Evolutionary conservation across 2,113 vertebrate genomes (phyloP), one percentile per base, ranked within the genome.

Genomic region (Cheirogaleus medius): DNA sequence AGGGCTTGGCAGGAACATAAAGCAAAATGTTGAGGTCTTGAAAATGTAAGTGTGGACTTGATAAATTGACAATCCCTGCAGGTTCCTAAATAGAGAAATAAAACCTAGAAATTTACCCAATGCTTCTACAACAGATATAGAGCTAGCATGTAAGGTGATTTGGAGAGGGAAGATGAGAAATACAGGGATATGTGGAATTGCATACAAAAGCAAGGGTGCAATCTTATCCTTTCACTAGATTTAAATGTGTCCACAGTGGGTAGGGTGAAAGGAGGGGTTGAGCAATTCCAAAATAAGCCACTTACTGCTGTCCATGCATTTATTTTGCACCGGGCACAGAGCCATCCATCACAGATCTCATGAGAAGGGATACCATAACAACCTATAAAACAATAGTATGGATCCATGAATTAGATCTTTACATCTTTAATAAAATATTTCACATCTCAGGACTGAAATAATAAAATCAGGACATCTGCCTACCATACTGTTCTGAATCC

Each of bases 351-450:
- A 37, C 84, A 96, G 94, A 99, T 98, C 92, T 99, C 99, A 39
- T 99, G 98, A 95, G 99, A 98, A 95, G 99, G 98, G 90, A 99
- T 98, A 83, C 99, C 99, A 81, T 99, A 99, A 98, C 99, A 99
- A 99, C 99, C 99, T 99, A 97, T 42, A 98, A 98, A 98, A 95
- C 71, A 97, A 97, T 12, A 81, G 52, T 25, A 92, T 58, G 34
- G 18, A 98, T 94, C 87, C 95, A 97, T 71, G 34, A 68, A 97
- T 97, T 97, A 97, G 68, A 25, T 47, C 34, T 98, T 82, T 77
- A 4, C 18, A 97, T 94, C 34, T 93, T 63, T 93, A 90, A 90
- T 93, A 90, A 90, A 96, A 81, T 64, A 90, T 87, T 89, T 92
- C 3, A 47, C 2, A 97, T 95, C 14, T 97, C 32, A 97, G 9